Evolutionary conservation across 2,888 invertebrate species (phyloP).

Genomic region (Sinelater perroti): DNA sequence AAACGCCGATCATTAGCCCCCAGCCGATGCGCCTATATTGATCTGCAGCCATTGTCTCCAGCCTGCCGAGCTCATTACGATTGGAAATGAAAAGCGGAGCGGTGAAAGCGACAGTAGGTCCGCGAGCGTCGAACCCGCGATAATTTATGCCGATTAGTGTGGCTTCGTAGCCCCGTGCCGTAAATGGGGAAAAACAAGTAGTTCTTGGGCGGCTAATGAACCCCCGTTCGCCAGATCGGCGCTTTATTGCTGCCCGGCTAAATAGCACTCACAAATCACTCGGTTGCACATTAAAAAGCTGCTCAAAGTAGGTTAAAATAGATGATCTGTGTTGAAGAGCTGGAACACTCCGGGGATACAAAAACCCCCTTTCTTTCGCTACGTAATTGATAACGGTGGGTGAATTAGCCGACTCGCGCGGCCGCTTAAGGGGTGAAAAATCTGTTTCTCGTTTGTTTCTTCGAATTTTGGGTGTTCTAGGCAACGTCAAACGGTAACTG

Average conservation of each 20-base stretch:
- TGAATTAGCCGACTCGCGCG: too few relatives aligned
- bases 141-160: conserved; percentile 13
- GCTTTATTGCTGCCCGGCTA: conserved; percentile 28
- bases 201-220: conserved; percentile 25
- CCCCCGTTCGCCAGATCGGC: conserved; percentile 10
- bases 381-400: conserved; percentile 17
- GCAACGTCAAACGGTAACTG: too few relatives aligned
- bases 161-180: neutral
- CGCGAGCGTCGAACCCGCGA: neutral
- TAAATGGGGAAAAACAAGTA: conserved; percentile 16
- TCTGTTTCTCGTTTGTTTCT: too few relatives aligned
- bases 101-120: too few relatives aligned
- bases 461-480: too few relatives aligned
- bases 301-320: conserved; percentile 24
- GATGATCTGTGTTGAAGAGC: conserved; percentile 25
- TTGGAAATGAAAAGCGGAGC: conserved; percentile 11
- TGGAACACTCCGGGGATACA: conserved; percentile 16
- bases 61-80: neutral
- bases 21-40: conserved; percentile 24
- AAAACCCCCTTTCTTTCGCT: conserved; percentile 13
- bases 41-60: conserved; percentile 31
- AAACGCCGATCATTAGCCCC: conserved; percentile 36
- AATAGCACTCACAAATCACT: conserved; percentile 30
- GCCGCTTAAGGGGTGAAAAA: too few relatives aligned
- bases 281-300: conserved; percentile 21